Evolutionary conservation across 2,888 invertebrate genomes (phyloP).

Genomic region (Aelia acuminata): DNA sequence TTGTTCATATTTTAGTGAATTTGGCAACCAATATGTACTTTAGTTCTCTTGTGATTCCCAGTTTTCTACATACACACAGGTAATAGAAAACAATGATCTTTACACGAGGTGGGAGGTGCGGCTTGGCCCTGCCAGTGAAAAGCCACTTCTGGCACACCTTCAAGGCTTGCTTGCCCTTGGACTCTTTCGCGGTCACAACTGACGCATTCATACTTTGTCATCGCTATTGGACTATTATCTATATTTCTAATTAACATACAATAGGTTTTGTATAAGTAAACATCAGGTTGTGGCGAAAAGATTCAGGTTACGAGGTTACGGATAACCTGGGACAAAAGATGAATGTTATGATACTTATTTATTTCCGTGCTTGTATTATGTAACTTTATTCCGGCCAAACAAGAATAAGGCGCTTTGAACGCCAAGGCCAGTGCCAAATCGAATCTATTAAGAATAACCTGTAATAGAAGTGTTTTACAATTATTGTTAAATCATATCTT

Average conservation of each 20-base stretch:
- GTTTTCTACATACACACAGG: neutral
- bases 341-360: neutral
- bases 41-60: no score
- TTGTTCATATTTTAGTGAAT: no score
- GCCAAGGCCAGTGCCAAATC: no score
- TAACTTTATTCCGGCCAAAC: no score
- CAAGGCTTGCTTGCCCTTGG: neutral
- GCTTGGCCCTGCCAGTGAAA: neutral
- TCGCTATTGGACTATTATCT: neutral
- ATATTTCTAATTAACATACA: slow-evolving; percentile 20
- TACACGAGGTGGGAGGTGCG: neutral
- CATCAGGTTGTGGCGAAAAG: neutral
- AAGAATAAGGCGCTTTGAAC: no score
- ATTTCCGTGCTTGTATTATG: neutral
- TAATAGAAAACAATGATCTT: slow-evolving; percentile 27
- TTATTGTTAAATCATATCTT: no score
- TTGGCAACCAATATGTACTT: no score
- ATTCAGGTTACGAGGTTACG: neutral
- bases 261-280: neutral
- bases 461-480: no score
- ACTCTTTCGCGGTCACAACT: slow-evolving; percentile 28
- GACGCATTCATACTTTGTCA: slow-evolving; percentile 26
- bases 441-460: no score
- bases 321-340: neutral
- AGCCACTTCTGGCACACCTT: neutral